Conservation (phyloP, 1,140 invertebrate species). For the Kradibia gibbosae region DNA sequence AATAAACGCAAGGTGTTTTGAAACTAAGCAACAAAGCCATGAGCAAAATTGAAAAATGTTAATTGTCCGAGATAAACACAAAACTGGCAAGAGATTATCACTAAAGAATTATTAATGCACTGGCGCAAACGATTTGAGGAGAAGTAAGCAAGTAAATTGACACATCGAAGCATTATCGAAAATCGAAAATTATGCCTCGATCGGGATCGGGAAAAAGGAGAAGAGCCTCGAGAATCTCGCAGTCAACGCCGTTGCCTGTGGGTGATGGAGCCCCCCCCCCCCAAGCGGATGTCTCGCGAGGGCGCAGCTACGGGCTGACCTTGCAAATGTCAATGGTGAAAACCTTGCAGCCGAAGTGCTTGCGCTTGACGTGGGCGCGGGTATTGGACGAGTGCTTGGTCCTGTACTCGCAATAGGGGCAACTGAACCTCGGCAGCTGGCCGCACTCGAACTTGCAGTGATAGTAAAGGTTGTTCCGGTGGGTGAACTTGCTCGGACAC, state of each 20-base stretch:
- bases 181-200: too few species aligned
- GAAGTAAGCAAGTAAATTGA: too few species aligned
- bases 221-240: neutral
- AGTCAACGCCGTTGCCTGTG: neutral
- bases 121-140: too few species aligned
- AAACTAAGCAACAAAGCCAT: too few species aligned
- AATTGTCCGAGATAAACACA: too few species aligned
- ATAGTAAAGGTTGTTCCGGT: conserved; percentile 70
- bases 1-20: too few species aligned
- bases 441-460: conserved; percentile 75
- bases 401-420: conserved; percentile 71
- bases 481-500: conserved; percentile 71
- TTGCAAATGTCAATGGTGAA: conserved; percentile 59
- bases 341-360: conserved; percentile 55
- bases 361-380: conserved; percentile 59
- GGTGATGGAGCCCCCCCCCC: too few species aligned
- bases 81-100: too few species aligned
- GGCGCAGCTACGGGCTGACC: neutral
- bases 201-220: too few species aligned
- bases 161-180: too few species aligned
- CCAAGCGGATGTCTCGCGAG: neutral
- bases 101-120: too few species aligned
- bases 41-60: too few species aligned
- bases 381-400: conserved; percentile 70
- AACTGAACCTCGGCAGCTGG: conserved; percentile 73